Base-by-base conservation (phyloP, 2,113 vertebrate species). In the Gadus macrocephalus region DNA sequence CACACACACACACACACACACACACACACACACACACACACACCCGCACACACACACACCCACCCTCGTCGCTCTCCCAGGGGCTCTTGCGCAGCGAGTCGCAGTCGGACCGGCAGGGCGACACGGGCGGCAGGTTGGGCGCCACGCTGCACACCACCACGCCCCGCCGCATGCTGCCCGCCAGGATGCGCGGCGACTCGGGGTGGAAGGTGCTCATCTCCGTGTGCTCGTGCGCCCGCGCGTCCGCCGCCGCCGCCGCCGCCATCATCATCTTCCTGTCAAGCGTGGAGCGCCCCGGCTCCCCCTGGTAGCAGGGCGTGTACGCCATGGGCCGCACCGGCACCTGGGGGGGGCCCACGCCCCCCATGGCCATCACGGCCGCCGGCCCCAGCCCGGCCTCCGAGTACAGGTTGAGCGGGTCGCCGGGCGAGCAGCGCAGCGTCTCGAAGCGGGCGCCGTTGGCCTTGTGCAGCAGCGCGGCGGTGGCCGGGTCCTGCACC, bases 191-290 rank as follows among this genome's bases (percentile, higher is more conserved):
- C 0, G 96, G 96, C 0, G 97, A 98, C 75, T 98, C 96, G 0
- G 96, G 94, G 79, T 97, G 95, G 66, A 99, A 99, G 0, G 97
- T 98, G 5, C 93, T 98, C 96, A 99, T 96, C 85, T 99, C 97
- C 38, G 96, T 97, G 71, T 95, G 94, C 79, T 98, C 97, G 56
- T 88, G 82, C 0, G 88, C 84, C 3, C 93, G 88, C 0, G 92
- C 93, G 1, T 97, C 96, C n/a, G 92, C 93, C 31, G 31, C 31
- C 42, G 42, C 42, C 42, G 42, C 42, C 42, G 42, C 42, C 42
- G 42, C 42, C 42, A 49, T 49, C 42, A 49, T 49, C 77, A 95
- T 92, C 86, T 95, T 96, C 79, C 42, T 7, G 42, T 98, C 96
- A 77, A 98, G 84, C 4, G 95, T 94, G 72, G 93, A 92, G 64